phyloP scores from a whole-genome alignment of 2,797 vertebrate genomes.

The Scyliorhinus canicula region DNA sequence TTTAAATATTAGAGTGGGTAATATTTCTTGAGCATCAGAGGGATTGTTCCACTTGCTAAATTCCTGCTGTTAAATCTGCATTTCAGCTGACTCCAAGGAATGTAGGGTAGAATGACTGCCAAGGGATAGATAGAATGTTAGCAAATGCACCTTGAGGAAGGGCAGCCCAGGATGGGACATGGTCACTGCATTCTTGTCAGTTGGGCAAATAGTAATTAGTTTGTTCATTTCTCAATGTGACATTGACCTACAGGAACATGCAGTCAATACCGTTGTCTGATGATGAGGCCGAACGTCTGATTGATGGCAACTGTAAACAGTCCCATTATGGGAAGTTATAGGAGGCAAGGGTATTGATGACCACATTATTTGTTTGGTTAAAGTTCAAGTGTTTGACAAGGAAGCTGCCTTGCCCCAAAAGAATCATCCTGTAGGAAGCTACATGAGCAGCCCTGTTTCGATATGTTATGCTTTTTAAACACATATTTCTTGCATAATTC shows the following conservation, averaged over 20 bases:
- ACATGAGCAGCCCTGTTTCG: not conserved
- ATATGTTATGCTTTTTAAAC: not conserved
- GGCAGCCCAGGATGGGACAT: constrained; percentile 49
- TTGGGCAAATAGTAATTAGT: constrained; percentile 56
- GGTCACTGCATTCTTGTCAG: constrained; percentile 49
- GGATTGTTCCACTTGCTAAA: constrained; percentile 44
- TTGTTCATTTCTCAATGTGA: constrained; percentile 53
- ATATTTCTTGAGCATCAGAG: not conserved
- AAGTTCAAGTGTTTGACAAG: constrained; percentile 23
- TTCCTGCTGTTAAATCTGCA: constrained; percentile 42
- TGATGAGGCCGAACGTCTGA: constrained; percentile 47
- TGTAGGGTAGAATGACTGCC: constrained; percentile 46
- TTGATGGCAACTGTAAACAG: constrained; percentile 47
- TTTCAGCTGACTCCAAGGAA: constrained; percentile 42
- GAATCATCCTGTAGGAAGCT: not conserved
- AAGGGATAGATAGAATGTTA: constrained; percentile 45
- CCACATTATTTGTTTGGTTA: constrained; percentile 20
- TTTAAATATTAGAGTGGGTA: not conserved
- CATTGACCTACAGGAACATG: constrained; percentile 50
- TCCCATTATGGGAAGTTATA: constrained; percentile 31
- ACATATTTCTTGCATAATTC: not conserved
- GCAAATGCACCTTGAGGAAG: constrained; percentile 56
- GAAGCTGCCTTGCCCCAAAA: not conserved
- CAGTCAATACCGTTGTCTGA: constrained; percentile 44
- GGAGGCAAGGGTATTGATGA: constrained; percentile 4